phyloP scores from a whole-genome alignment of 2,797 vertebrate genomes.

The Crypturellus tataupa region DNA sequence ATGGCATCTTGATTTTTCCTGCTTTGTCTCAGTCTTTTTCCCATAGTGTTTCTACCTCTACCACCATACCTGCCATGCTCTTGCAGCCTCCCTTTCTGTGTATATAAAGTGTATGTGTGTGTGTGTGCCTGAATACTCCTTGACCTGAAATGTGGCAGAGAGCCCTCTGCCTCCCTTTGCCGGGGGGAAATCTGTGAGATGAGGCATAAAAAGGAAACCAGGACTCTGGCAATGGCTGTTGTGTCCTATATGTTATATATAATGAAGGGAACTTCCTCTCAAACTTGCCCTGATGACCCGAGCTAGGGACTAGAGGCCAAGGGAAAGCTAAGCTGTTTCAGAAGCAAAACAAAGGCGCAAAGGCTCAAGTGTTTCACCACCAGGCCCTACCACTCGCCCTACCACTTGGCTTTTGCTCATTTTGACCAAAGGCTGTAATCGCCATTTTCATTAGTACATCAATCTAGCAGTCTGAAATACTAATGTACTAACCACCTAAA shows the following conservation, averaged over 20 bases:
- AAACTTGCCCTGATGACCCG: background rate
- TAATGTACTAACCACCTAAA: background rate
- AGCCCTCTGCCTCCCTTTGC: background rate
- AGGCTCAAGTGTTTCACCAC: background rate
- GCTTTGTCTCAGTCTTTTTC: background rate
- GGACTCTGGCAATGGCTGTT: background rate
- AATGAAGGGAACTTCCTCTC: background rate
- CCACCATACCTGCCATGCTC: background rate
- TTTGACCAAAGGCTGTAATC: background rate
- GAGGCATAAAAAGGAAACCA: background rate
- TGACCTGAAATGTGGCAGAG: background rate
- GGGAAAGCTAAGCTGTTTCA: background rate
- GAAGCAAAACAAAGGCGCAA: background rate
- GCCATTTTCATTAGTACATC: background rate
- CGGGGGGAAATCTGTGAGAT: background rate
- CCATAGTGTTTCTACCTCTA: background rate
- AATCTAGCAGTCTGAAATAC: background rate
- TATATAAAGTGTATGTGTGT: fast-evolving
- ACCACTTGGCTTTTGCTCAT: background rate
- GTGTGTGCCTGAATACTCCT: background rate
- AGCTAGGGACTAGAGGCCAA: background rate
- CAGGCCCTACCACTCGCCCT: background rate
- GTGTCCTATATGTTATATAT: background rate
- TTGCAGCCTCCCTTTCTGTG: background rate
- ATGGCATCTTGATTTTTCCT: background rate